Conservation (phyloP, 2,888 invertebrate genomes). For the Clanis bilineata region DNA sequence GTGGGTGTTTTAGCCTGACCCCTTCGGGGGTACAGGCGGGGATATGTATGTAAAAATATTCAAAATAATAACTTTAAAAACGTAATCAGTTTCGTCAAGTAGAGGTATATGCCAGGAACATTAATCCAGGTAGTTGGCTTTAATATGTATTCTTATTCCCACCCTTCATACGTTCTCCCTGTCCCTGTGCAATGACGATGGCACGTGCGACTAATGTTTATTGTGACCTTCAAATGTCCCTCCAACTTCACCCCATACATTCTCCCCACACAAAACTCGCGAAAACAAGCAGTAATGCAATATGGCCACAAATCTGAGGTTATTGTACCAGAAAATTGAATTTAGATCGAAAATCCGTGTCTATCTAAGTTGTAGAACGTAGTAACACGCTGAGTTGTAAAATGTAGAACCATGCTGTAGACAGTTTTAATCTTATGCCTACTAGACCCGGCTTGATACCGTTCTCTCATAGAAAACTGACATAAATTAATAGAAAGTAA, state of each 20-base stretch:
- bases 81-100: too few relatives aligned
- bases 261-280: background rate
- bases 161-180: background rate
- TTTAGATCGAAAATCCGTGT: background rate
- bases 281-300: background rate
- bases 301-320: background rate
- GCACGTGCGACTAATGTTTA: conserved; percentile 5
- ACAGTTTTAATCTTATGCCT: too few relatives aligned
- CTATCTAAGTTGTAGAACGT: too few relatives aligned
- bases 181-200: background rate
- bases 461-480: too few relatives aligned
- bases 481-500: too few relatives aligned
- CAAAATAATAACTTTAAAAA: too few relatives aligned
- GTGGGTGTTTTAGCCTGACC: too few relatives aligned
- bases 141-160: background rate
- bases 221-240: conserved; percentile 10
- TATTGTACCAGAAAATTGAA: background rate
- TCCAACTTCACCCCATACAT: background rate
- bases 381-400: too few relatives aligned
- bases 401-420: too few relatives aligned
- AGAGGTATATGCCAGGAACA: background rate
- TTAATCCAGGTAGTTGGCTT: background rate
- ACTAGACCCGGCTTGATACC: too few relatives aligned
- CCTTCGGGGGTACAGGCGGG: too few relatives aligned
- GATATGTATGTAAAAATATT: too few relatives aligned